A percentile compares a stretch with the other conserved stretches of the same genome.
Evolutionary conservation across 2,888 invertebrate genomes (phyloP).

Genomic region (Eremobia ochroleuca): DNA sequence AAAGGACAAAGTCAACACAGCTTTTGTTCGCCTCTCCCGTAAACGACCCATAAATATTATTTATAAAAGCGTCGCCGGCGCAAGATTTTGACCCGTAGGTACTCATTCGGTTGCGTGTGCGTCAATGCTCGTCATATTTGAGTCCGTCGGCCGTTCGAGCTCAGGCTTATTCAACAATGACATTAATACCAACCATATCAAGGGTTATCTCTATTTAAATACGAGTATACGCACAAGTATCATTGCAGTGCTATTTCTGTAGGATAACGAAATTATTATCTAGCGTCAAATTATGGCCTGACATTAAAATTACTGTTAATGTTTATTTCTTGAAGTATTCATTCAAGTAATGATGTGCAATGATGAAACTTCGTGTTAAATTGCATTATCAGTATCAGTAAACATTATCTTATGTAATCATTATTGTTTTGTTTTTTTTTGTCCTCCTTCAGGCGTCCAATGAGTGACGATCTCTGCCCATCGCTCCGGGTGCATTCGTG

Average conservation of each 20-base stretch:
- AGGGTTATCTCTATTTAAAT: constrained; percentile 79
- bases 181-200: constrained; percentile 66
- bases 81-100: constrained; percentile 64
- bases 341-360: not conserved
- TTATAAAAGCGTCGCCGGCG: constrained; percentile 58
- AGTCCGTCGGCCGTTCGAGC: constrained; percentile 46
- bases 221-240: constrained; percentile 66
- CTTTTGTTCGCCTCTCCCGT: constrained; percentile 49
- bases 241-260: constrained; percentile 77
- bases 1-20: constrained; percentile 16
- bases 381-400: too few species aligned
- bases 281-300: constrained; percentile 44
- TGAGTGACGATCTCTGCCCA: too few species aligned
- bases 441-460: too few species aligned
- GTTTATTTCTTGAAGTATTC: constrained; percentile 19
- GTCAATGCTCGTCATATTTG: constrained; percentile 63
- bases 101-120: constrained; percentile 64
- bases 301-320: constrained; percentile 24
- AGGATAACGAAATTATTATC: constrained; percentile 67
- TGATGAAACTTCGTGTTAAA: constrained; percentile 46
- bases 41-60: constrained; percentile 59
- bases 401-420: not conserved
- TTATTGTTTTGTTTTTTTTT: not conserved
- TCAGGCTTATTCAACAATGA: constrained; percentile 66
- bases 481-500: too few species aligned